Percentiles rank a stretch among this genome's conserved stretches.
These are phyloP conservation scores for Pithys albifrons DNA, from an alignment of 2,113 vertebrate species.

Conservation along the genomic window DNA sequence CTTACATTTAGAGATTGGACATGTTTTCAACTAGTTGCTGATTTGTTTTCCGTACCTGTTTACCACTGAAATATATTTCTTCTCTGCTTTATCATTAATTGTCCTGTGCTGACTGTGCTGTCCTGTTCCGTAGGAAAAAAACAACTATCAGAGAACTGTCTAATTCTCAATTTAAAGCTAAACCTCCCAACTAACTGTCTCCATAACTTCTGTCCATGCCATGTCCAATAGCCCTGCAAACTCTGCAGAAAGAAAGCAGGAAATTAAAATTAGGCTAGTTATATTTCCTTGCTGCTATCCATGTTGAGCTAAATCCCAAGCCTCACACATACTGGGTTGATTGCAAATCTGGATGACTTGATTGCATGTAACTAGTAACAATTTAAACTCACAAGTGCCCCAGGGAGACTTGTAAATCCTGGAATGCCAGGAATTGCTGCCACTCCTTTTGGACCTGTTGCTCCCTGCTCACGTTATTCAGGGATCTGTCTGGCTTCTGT, in stretches of 20 bases:
- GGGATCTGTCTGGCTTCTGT: not conserved
- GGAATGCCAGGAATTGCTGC: slow-evolving; percentile 79
- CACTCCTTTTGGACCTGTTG: slow-evolving; percentile 75
- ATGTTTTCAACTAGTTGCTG: not conserved
- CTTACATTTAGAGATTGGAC: not conserved
- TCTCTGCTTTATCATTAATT: not conserved
- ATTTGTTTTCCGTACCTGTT: not conserved
- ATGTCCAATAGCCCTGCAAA: slow-evolving; percentile 71
- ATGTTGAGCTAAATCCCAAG: not conserved
- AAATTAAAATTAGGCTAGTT: slow-evolving; percentile 27
- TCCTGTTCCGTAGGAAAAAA: not conserved
- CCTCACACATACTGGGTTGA: not conserved
- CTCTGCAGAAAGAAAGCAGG: slow-evolving; percentile 71
- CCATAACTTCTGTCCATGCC: slow-evolving; percentile 72
- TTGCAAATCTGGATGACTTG: not conserved
- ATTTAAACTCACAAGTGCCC: slow-evolving; percentile 71
- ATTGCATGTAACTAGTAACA: not conserved
- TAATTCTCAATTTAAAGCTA: not conserved
- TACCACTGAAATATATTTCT: not conserved
- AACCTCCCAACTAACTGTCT: not conserved
- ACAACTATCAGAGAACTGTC: not conserved
- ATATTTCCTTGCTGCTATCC: not conserved
- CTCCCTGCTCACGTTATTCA: slow-evolving; percentile 57
- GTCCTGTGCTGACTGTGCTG: not conserved
- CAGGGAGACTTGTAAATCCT: slow-evolving; percentile 76